Base-by-base conservation (phyloP, 2,797 vertebrate species). In the Nothura maculosa region DNA sequence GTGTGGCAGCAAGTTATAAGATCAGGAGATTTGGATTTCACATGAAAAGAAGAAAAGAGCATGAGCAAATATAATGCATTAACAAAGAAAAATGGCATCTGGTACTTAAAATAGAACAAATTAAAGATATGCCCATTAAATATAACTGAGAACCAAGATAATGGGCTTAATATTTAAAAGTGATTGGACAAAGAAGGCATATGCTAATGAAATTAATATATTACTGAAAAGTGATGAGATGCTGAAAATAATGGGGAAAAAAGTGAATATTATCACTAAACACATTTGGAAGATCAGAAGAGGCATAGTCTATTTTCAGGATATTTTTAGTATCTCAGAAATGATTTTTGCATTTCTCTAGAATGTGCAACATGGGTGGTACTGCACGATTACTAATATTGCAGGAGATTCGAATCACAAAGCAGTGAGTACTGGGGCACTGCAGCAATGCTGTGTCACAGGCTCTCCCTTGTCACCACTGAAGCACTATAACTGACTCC, bases 351-450 rank as follows among this genome's bases (percentile, higher is more conserved):
- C 24, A 57, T 81, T 87, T 94, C 69, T 42, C 5, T 38, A 27
- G 8, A 42, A 30, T 52, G 10, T 57, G 34, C 52, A 75, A 62
- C 0, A 0, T 10, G 25, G 28, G 22, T 75, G 45, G 28, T 17
- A 21, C 19, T 19, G 48, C 19, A 6, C 2, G 1, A 9, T 43
- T 34, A 10, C 6, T 52, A 34, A 38, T 36, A 19, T 19, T 92
- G 30, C 17, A 22, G 55, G 58, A 81, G 30, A 25, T 40, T 24
- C 40, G 9, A 22, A 45, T 42, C 28, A n/a, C n/a, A 19, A 34
- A 7, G 15, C 0, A 0, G 28, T 0, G 0, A 0, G 0, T 7
- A 54, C n/a, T 55, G 72, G 0, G 0, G 17, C 18, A 25, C 4
- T 30, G 40, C 72, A 78, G 78, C 50, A 28, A 16, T n/a, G 16